Percentiles rank a stretch among this genome's conserved stretches.
phyloP scores from a whole-genome alignment of 1,140 invertebrate genomes.

The Colletes gigas region DNA sequence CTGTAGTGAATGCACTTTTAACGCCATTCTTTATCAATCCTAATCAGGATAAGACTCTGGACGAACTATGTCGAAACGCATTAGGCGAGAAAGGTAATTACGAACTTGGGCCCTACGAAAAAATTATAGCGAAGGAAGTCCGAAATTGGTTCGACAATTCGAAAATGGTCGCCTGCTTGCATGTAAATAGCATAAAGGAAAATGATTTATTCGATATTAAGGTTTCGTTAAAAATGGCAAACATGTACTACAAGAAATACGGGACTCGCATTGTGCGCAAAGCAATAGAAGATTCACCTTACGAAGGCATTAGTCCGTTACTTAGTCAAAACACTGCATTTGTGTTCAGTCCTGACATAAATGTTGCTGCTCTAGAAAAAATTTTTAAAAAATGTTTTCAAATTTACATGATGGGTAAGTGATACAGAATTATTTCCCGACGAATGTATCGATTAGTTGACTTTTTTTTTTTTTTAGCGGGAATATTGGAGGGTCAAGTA shows the following conservation, averaged over 20 bases:
- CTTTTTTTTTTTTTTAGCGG: constrained; percentile 81
- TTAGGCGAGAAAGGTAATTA: constrained; percentile 18
- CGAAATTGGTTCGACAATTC: constrained; percentile 86
- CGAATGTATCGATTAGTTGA: neutral
- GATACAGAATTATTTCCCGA: constrained; percentile 27
- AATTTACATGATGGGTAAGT: constrained; percentile 84
- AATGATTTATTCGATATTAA: constrained; percentile 84
- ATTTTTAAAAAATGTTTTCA: constrained; percentile 84
- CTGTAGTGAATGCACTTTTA: constrained; percentile 83
- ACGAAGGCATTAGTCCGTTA: constrained; percentile 72
- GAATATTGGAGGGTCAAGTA: constrained; percentile 85
- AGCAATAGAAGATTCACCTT: constrained; percentile 84
- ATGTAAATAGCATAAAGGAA: constrained; percentile 85
- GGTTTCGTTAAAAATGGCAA: constrained; percentile 83
- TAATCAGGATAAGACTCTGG: constrained; percentile 65
- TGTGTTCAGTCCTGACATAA: constrained; percentile 84
- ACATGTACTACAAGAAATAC: constrained; percentile 86
- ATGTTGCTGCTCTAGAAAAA: constrained; percentile 82
- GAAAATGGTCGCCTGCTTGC: constrained; percentile 86
- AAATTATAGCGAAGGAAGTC: constrained; percentile 86
- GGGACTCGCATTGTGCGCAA: constrained; percentile 82
- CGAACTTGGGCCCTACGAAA: constrained; percentile 85
- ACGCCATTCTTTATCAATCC: constrained; percentile 82
- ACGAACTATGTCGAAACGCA: constrained; percentile 69
- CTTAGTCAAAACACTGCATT: constrained; percentile 79